Base-by-base conservation (phyloP, 2,113 vertebrate species). In the Lamprologus tigripictilis region DNA sequence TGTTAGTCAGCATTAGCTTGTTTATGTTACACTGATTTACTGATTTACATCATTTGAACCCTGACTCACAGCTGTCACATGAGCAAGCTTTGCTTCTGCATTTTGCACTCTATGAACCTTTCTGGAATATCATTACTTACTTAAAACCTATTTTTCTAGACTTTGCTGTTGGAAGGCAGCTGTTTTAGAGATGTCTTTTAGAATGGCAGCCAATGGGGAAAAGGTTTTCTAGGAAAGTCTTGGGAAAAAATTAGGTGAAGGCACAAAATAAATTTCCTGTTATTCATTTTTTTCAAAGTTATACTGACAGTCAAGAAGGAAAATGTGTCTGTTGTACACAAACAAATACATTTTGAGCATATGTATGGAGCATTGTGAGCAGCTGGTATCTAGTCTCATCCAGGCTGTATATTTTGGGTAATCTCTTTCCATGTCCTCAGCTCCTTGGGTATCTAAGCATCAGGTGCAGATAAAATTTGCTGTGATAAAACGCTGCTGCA, bases 381-480 rank as follows among this genome's bases (percentile, higher is more conserved):
- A 14, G 81, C 80, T 58, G 53, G 35, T 54, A 90, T 82, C 81
- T 57, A 83, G 90, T 90, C 83, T 90, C 78, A 90, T 88, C 82
- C 84, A 17, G 9, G 68, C 71, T 85, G 82, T 93, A 79, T 90
- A 86, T 83, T 83, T 90, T 89, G 45, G 76, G 66, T 55, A 86
- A 88, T 84, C 83, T 81, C 13, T 61, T 49, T 42, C 49, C 17
- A 3, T 83, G 81, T 89, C 88, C 84, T 84, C 82, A 81, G 91
- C 86, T 92, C 82, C 37, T 71, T 31, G 51, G 91, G 86, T 84
- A 90, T 92, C 88, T 86, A 81, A 81, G 79, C 83, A 94, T 95
- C 92, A 92, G 92, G 57, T 86, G 87, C 81, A 92, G 92, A 94
- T 94, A 94, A 87, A 93, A 92, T 94, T 87, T 90, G 80, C 82